These are phyloP conservation scores for Ailurus styani DNA, from an alignment of 2,113 vertebrate species.

Conservation along the genomic window DNA sequence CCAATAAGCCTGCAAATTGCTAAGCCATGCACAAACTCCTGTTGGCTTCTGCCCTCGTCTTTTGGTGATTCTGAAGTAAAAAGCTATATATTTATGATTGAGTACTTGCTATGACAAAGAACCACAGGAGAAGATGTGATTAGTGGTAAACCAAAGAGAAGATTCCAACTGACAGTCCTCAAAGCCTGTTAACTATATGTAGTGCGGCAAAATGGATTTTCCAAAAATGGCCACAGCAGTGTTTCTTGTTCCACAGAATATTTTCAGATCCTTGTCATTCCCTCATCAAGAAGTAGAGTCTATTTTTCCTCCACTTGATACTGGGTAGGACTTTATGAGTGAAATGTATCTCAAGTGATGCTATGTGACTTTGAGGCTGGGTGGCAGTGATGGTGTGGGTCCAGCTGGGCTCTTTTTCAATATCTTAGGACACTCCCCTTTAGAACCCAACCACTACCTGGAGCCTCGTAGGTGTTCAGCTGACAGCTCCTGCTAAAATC, in stretches of 20 bases:
- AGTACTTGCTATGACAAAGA: slow-evolving; percentile 24
- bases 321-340: neutral
- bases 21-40: slow-evolving; percentile 34
- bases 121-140: slow-evolving; percentile 33
- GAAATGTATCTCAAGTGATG: neutral
- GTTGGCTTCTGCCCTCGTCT: slow-evolving; percentile 5
- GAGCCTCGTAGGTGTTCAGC: neutral
- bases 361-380: neutral
- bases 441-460: neutral
- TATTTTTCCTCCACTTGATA: neutral
- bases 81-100: slow-evolving; percentile 29
- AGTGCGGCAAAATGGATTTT: neutral
- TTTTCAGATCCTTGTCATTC: slow-evolving; percentile 3
- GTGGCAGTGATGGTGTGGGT: neutral
- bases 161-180: neutral
- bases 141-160: slow-evolving; percentile 49
- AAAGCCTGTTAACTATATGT: neutral
- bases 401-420: neutral
- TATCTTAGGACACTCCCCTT: neutral
- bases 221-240: neutral
- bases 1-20: slow-evolving; percentile 28
- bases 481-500: neutral
- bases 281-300: neutral
- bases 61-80: slow-evolving; percentile 9
- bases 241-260: neutral